phyloP scores from a whole-genome alignment of 2,888 invertebrate genomes.

The Drosophila nigricruria region DNA sequence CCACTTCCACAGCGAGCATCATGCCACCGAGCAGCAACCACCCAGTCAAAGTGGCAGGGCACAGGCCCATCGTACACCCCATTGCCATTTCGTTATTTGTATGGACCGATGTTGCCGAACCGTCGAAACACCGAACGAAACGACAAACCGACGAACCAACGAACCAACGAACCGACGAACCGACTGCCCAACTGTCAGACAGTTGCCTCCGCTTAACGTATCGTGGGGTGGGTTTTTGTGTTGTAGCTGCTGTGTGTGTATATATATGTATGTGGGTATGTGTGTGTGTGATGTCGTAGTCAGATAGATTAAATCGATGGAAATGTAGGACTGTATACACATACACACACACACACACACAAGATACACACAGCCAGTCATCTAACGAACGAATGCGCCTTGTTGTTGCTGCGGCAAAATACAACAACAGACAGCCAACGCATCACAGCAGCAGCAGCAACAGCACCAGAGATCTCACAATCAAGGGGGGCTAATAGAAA shows the following conservation, averaged over 20 bases:
- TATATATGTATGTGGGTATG: constrained; percentile 32
- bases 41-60: constrained; percentile 30
- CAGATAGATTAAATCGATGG: constrained; percentile 83
- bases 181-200: constrained; percentile 15
- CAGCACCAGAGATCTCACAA: constrained; percentile 47
- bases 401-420: constrained; percentile 76
- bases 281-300: constrained; percentile 79
- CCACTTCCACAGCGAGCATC: constrained; percentile 31
- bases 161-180: constrained; percentile 21
- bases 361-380: constrained; percentile 61
- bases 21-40: constrained; percentile 50
- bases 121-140: constrained; percentile 38
- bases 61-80: constrained; percentile 69
- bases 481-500: constrained; percentile 16
- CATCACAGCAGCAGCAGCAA: constrained; percentile 58
- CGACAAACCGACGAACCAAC: constrained; percentile 34
- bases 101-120: constrained; percentile 71
- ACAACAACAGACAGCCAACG: constrained; percentile 75
- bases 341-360: constrained; percentile 22
- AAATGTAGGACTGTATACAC: constrained; percentile 81
- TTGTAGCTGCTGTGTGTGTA: constrained; percentile 39
- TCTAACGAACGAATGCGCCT: constrained; percentile 74
- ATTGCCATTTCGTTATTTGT: constrained; percentile 79
- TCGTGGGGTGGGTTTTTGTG: constrained; percentile 72
- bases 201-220: constrained; percentile 58